Evolutionary conservation across 2,797 vertebrate species (phyloP).

Genomic region (Smutsia gigantea): DNA sequence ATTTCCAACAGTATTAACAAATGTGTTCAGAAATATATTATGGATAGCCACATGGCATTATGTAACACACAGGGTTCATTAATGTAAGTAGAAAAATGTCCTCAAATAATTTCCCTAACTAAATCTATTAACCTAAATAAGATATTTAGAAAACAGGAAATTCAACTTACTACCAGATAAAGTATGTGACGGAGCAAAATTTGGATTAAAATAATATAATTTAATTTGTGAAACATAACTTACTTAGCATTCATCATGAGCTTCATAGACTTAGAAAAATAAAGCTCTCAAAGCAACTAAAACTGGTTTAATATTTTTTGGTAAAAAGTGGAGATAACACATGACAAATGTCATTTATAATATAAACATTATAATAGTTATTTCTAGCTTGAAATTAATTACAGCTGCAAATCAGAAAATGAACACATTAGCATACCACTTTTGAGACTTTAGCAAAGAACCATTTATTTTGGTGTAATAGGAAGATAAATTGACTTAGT

Average conservation of each 20-base stretch:
- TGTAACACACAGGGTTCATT: background rate
- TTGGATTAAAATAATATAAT: background rate
- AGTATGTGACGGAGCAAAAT: background rate
- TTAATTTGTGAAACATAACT: slow-evolving; percentile 36
- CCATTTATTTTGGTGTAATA: background rate
- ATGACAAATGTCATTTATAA: slow-evolving; percentile 25
- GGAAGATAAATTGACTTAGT: slow-evolving; percentile 38
- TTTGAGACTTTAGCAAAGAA: background rate
- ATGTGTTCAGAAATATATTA: slow-evolving; percentile 41
- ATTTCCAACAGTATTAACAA: slow-evolving; percentile 63
- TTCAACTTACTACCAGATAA: background rate
- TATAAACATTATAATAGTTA: background rate
- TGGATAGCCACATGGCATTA: background rate
- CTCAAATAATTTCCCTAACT: background rate
- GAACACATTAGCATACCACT: background rate
- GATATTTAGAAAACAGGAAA: background rate
- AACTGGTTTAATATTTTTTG: background rate
- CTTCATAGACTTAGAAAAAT: background rate
- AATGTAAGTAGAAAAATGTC: slow-evolving; percentile 20
- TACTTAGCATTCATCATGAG: background rate
- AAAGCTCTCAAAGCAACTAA: background rate
- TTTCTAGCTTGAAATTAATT: slow-evolving; percentile 48
- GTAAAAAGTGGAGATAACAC: background rate
- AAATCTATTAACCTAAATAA: background rate
- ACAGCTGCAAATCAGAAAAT: background rate